Base-by-base conservation (phyloP, 2,113 vertebrate species). In the Struthidea cinerea region DNA sequence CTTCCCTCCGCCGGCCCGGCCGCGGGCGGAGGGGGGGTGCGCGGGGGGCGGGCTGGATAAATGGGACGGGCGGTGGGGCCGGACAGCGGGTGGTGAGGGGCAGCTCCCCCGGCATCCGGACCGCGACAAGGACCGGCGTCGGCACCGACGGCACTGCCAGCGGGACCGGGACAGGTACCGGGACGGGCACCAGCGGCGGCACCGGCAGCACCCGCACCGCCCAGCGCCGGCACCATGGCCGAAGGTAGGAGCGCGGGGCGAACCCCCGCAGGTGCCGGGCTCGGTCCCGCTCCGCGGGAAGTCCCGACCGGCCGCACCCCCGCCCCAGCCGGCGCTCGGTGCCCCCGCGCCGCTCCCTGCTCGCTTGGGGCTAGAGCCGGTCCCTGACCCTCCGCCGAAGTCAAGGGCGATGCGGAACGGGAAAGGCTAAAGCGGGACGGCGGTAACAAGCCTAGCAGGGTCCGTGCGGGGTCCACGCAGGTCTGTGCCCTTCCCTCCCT, bases 191-290 rank as follows among this genome's bases (percentile, higher is more conserved):
- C 77, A 11, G 74, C 73, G 6, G 44, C 74, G 27, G 74, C 56
- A 26, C 7, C 50, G 33, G 27, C 64, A 32, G 28, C 79, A 37
- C 55, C 73, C n/a, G 26, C 70, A n/a, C 7, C 52, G 11, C 39
- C 55, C 79, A 14, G 63, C 61, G 13, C 21, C 53, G 39, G 64
- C 92, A 44, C 28, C 87, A 97, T 97, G 96, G 92, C 93, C 15
- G 92, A 94, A 88, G 94, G 95, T 96, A 88, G 68, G 94, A 24
- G 0, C 7, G 17, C 37, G 4, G 52, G 3, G 37, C 15, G 13
- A 18, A 2, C 12, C 28, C 32, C 26, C 35, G 64, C 81, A 26
- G 53, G 55, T 63, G 67, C 60, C 86, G 42, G 18, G 76, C 33
- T 50, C 86, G 68, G 35, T 33, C 12, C 65, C 35, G 57, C 42